Percentiles rank a stretch among this genome's conserved stretches.
Evolutionary conservation across 2,797 vertebrate genomes (phyloP).

Genomic region (Lepidocolaptes lacrymiger): DNA sequence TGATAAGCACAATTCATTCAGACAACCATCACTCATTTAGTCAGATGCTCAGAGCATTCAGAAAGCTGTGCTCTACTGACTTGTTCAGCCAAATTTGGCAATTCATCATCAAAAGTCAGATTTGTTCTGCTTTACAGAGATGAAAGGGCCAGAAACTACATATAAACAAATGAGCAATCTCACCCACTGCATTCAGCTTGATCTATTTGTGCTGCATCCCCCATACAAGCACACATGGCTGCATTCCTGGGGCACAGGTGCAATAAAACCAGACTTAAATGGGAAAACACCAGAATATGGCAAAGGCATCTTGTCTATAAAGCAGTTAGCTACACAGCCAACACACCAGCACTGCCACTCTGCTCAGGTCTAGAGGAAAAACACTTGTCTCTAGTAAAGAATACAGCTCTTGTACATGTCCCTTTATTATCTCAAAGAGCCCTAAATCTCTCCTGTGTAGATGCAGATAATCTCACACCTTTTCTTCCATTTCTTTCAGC

Average conservation of each 20-base stretch:
- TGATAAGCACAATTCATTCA: neutral
- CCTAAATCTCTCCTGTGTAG: neutral
- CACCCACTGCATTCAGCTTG: neutral
- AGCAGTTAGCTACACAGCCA: neutral
- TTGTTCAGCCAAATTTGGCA: neutral
- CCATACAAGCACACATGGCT: neutral
- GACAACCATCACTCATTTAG: neutral
- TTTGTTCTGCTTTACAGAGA: constrained; percentile 27
- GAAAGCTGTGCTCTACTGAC: neutral
- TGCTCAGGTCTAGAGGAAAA: neutral
- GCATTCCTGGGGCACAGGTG: neutral
- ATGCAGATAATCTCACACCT: neutral
- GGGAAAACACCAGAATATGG: neutral
- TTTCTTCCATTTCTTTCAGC: neutral
- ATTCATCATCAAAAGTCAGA: neutral
- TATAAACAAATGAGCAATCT: neutral
- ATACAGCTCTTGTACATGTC: neutral
- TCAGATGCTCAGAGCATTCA: neutral
- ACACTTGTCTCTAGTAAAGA: neutral
- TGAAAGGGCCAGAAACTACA: constrained; percentile 12
- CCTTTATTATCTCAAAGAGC: neutral
- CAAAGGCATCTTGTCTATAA: neutral
- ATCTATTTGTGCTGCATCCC: neutral
- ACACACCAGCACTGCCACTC: neutral
- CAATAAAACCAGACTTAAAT: neutral